Base-by-base conservation (phyloP, 2,888 invertebrate genomes). In the Drosophila neotestacea region DNA sequence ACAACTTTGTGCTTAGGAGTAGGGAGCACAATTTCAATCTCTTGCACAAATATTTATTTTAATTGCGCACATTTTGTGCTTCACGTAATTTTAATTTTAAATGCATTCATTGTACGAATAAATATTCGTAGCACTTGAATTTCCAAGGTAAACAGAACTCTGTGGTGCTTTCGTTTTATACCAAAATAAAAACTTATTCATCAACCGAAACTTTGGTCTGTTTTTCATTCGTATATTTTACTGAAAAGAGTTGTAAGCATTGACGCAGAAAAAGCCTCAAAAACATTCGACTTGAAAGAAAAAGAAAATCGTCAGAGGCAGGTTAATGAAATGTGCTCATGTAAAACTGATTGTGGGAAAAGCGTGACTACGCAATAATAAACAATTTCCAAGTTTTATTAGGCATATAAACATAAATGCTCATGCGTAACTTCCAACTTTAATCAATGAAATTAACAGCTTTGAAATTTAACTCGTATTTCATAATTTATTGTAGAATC, bases 41-140 rank as follows among this genome's bases (percentile, higher is more conserved):
- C 60, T 64, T 70, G 65, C 62, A 60, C 55, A 76, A 71, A 76
- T 80, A 70, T 71, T 76, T 67, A 51, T 65, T 63, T 70, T 63
- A 60, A 66, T 73, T 51, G 39, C 59, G 47, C 47, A 59, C 64
- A 72, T 64, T 64, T 48, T 56, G 34, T 16, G 46, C 58, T 58
- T 36, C 58, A 58, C 46, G 47, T 58, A 67, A 44, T 30, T 54
- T 41, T 55, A 7, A 41, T 56, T 55, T 64, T 47, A 55, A 63
- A 63, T 63, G 55, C 66, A 65, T 56, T 55, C 55, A 55, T 16
- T 32, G 39, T 16, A 54, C 38, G 11, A 32, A 47, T 54, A 54
- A 13, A 32, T 32, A 32, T 7, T 32, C 32, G 32, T 32, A 6
- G 32, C 22, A 55, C 39, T 30, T 59, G 50, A 32, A 44, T 36